phyloP scores from a whole-genome alignment of 2,797 vertebrate genomes.

The Orestias chungarensis region DNA sequence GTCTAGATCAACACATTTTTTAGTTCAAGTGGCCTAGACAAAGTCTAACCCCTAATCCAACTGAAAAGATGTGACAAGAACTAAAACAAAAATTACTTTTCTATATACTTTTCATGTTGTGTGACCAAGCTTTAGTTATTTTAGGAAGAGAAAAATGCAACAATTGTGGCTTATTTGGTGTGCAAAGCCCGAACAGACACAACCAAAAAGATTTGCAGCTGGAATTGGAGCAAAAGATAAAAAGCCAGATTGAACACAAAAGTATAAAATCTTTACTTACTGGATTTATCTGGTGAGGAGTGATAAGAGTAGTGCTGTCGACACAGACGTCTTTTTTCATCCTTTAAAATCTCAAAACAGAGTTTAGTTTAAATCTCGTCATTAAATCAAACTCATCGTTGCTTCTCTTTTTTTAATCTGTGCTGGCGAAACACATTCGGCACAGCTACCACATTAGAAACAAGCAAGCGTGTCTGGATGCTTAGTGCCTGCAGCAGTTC shows the following conservation, averaged over 20 bases:
- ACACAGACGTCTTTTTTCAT: neutral
- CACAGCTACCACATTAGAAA: slow-evolving; percentile 1
- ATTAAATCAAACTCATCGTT: neutral
- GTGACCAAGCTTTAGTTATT: neutral
- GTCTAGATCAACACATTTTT: too few species aligned
- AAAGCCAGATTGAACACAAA: neutral
- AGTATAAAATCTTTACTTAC: too few species aligned
- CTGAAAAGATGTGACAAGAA: too few species aligned
- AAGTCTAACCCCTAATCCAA: too few species aligned
- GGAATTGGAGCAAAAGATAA: neutral
- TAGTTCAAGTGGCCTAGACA: too few species aligned
- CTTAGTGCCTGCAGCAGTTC: slow-evolving; percentile 65
- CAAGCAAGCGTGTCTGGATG: slow-evolving; percentile 6
- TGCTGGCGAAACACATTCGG: slow-evolving; percentile 26
- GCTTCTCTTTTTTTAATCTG: slow-evolving; percentile 1
- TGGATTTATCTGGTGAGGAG: too few species aligned
- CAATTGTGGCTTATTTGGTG: neutral
- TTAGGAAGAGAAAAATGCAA: neutral
- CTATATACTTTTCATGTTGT: too few species aligned
- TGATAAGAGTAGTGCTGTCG: too few species aligned
- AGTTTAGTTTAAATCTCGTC: neutral
- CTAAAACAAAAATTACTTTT: too few species aligned
- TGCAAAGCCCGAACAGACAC: neutral
- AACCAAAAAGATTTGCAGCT: neutral
- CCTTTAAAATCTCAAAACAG: neutral